phyloP scores from a whole-genome alignment of 2,797 vertebrate genomes.

The Tiaroga cobitis region DNA sequence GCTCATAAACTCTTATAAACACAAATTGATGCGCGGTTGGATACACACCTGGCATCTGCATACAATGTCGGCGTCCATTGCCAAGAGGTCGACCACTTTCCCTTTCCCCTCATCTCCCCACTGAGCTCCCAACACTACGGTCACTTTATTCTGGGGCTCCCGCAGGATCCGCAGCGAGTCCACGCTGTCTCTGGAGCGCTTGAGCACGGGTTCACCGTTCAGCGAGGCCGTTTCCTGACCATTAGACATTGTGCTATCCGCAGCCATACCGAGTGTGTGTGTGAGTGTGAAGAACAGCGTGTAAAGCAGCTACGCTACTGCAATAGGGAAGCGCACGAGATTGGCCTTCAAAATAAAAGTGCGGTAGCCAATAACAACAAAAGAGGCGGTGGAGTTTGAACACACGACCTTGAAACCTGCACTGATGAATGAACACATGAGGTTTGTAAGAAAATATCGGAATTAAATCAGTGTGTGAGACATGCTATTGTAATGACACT shows the following conservation, averaged over 20 bases:
- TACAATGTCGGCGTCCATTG: slow-evolving; percentile 84
- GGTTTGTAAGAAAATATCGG: background rate
- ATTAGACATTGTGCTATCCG: slow-evolving; percentile 69
- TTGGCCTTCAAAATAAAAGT: slow-evolving; percentile 22
- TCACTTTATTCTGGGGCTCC: slow-evolving; percentile 82
- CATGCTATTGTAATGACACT: background rate
- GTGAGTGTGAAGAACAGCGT: background rate
- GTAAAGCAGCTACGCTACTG: background rate
- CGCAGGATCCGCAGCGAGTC: slow-evolving; percentile 59
- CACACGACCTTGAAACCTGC: background rate
- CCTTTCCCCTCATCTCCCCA: slow-evolving; percentile 87
- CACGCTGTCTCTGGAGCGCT: slow-evolving; percentile 72
- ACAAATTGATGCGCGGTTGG: background rate
- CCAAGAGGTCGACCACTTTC: slow-evolving; percentile 84
- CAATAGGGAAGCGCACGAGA: background rate
- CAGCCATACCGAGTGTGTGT: slow-evolving; percentile 73
- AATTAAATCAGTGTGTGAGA: background rate
- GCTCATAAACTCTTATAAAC: background rate
- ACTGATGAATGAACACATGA: too few species aligned
- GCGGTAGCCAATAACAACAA: background rate
- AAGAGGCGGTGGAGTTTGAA: background rate
- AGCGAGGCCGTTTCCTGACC: slow-evolving; percentile 61
- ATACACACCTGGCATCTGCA: slow-evolving; percentile 82
- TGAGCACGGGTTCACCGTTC: slow-evolving; percentile 76
- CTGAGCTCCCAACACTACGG: slow-evolving; percentile 84